Evolutionary conservation across 2,888 invertebrate species (phyloP), one percentile per base, ranked within the genome.

Genomic region (Drosophila limbata): DNA sequence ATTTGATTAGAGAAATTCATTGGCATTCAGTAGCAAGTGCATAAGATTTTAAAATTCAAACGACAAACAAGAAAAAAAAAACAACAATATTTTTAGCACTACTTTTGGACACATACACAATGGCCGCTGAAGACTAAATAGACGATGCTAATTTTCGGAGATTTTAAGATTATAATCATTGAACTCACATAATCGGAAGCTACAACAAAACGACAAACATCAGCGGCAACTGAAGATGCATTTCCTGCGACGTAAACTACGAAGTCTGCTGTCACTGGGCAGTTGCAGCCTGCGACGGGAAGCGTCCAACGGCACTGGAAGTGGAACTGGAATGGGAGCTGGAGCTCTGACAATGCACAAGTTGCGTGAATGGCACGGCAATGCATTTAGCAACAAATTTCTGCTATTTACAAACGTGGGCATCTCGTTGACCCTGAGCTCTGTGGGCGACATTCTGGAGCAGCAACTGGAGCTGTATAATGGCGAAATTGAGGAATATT

Each of bases 331-430:
- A 48, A 59, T 42, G 4, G 63, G 31, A 8, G 19, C 56, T 4
- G 67, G 33, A 3, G 51, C 72, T 0, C 40, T 84, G 17, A 37
- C 57, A 13, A 37, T 57, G 6, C 78, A 73, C 1, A 90, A 80
- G 55, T 50, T 91, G 4, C 84, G 82, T 8, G 84, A 84, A 67
- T 75, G 91, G 70, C 87, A 92, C 31, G 83, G 92, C 47, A 91
- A 85, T 72, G 94, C 95, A 40, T 95, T 95, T 86, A 93, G 93
- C 84, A 91, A 92, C 40, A 96, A 95, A 91, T 95, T 95, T 93
- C 93, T 97, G 72, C 93, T 97, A 56, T 93, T 95, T 77, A 98
- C 98, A 50, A 98, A 98, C 93, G 94, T 97, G 5, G 93, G 94
- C 31, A 94, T 98, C 80, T 97, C 97, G 0, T 93, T 96, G 65